phyloP scores from a whole-genome alignment of 1,140 invertebrate genomes.

The Leptopilina clavipes region DNA sequence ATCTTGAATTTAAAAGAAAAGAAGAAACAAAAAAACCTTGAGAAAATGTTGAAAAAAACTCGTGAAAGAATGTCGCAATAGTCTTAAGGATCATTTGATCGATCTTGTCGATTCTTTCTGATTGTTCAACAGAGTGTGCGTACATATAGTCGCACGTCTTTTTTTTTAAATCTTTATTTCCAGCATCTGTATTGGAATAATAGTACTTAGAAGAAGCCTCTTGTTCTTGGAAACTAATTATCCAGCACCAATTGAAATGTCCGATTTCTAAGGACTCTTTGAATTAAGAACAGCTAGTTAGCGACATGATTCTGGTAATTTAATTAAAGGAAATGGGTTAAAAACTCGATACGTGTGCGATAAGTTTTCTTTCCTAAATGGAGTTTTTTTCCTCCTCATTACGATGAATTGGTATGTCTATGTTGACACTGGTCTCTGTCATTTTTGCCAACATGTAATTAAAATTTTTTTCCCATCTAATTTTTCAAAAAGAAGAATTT shows the following conservation, averaged over 20 bases:
- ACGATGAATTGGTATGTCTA: too few relatives aligned
- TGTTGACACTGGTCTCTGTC: too few relatives aligned
- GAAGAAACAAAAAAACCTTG: background rate
- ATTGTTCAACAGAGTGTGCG: background rate
- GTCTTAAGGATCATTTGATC: background rate
- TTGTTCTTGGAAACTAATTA: slow-evolving; percentile 48
- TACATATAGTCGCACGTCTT: background rate
- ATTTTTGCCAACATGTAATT: too few relatives aligned
- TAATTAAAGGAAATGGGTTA: slow-evolving; percentile 35
- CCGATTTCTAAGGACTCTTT: slow-evolving; percentile 35
- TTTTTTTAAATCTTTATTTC: background rate
- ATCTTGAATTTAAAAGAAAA: background rate
- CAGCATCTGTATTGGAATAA: background rate
- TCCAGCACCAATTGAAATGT: slow-evolving; percentile 45
- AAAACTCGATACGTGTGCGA: slow-evolving; percentile 20
- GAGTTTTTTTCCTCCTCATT: background rate
- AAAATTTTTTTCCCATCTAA: too few relatives aligned
- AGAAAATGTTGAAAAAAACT: slow-evolving; percentile 2
- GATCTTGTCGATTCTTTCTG: slow-evolving; percentile 22
- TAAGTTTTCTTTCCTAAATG: background rate
- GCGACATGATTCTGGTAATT: slow-evolving; percentile 35
- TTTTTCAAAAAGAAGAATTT: too few relatives aligned
- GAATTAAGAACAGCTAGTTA: background rate
- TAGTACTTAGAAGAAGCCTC: slow-evolving; percentile 36
- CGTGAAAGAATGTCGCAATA: background rate